Evolutionary conservation across 35 echinoderm and acorn worm species (phyloP), one percentile per base, ranked within the genome.

Genomic region (Chiridota heheva): DNA sequence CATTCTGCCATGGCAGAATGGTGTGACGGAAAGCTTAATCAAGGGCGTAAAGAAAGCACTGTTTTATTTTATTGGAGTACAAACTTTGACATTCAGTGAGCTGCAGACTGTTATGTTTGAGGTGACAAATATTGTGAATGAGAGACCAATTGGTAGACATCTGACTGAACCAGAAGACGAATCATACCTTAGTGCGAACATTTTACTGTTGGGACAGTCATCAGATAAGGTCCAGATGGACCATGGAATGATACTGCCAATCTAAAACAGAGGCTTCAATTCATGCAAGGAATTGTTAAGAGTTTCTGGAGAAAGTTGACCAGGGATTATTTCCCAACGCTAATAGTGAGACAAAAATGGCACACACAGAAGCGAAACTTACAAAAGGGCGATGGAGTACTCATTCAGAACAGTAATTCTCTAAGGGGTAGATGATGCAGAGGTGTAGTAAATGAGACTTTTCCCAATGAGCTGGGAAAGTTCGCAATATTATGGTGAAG

Each of bases 321-420:
- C 18, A 47, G 45, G 28, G 67, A 88, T 35, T 57, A 70, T 41
- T 88, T 88, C 35, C 86, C 86, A 35, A 44, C 67, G 17, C 56
- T 89, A 34, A 74, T 89, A 1, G 38, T 74, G 2, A 36, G 86
- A 2, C 36, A 82, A 45, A 89, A 89, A 16, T 89, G 86, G 77
- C 63, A 82, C 28, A 70, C 78, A 28, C 32, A 61, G 39, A 89
- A 47, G 45, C 32, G 86, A 18, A 89, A 61, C 42, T 65, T 81
- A 39, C 59, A 81, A 30, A 31, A 17, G 1, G 78, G 40, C 46
- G 78, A 81, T n/a, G 18, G 38, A 44, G 78, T 65, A 8, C 34
- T 78, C 10, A 24, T 78, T 17, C 74, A 78, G 55, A 55, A 78
- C 24, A 60, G 28, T 36, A 78, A 48, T 67, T 37, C 60, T 7